Percentiles rank a stretch among this genome's conserved stretches.
Conservation (phyloP, 2,797 vertebrate species). For the Anabacerthia variegaticeps region DNA sequence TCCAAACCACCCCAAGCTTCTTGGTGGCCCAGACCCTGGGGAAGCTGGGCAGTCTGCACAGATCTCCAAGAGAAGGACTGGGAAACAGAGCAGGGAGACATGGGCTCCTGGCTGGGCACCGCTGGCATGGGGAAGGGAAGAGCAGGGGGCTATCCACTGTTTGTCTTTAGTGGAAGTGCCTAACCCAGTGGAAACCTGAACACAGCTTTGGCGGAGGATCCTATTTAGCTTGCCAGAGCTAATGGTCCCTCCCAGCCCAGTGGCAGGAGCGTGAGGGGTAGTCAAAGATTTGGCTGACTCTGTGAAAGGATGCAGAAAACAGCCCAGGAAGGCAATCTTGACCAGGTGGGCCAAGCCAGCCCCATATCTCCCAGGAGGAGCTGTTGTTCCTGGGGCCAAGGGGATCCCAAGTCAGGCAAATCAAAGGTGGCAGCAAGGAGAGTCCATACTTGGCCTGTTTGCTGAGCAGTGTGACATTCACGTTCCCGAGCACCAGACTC, state of each 20-base stretch:
- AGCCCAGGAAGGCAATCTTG: not conserved
- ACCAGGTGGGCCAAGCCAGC: not conserved
- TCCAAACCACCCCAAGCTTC: rapidly evolving
- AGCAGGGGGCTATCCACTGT: not conserved
- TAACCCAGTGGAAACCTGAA: rapidly evolving
- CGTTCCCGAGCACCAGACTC: slow-evolving; percentile 91
- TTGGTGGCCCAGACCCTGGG: not conserved
- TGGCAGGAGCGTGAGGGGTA: rapidly evolving
- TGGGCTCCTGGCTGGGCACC: not conserved
- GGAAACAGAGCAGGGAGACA: not conserved
- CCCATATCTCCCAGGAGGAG: rapidly evolving
- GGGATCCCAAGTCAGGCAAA: not conserved
- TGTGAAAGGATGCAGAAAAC: not conserved
- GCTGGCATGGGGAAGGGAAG: not conserved
- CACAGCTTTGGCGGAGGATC: not conserved
- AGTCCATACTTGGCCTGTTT: slow-evolving; percentile 87
- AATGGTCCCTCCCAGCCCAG: rapidly evolving
- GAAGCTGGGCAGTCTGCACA: not conserved
- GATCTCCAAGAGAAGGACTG: not conserved
- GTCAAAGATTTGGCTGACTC: not conserved
- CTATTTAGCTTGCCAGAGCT: not conserved
- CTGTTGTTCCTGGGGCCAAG: not conserved
- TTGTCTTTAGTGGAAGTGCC: not conserved
- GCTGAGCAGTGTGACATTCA: slow-evolving; percentile 93
- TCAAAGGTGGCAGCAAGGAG: not conserved